Percentiles rank a stretch among this genome's conserved stretches.
Conservation (phyloP, 2,888 invertebrate species). For the Melieria picta region DNA sequence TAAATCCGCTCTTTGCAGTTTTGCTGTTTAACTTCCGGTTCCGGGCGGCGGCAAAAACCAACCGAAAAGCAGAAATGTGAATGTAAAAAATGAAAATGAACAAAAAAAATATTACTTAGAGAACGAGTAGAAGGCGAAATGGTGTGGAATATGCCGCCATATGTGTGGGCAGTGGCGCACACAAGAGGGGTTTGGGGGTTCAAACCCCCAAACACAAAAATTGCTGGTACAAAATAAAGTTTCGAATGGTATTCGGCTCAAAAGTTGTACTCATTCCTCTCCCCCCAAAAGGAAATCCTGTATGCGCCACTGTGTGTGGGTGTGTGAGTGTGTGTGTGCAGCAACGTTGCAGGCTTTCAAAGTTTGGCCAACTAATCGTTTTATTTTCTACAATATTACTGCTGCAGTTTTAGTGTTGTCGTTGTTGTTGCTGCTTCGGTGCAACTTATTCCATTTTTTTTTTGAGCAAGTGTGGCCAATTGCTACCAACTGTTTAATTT, state of each 20-base stretch:
- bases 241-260: no score
- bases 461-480: neutral
- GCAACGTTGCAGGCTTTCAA: neutral
- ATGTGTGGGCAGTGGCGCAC: neutral
- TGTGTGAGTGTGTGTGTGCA: neutral
- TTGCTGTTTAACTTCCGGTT: conserved; percentile 40
- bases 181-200: neutral
- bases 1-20: conserved; percentile 38
- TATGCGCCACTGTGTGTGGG: neutral
- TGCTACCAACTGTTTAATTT: no score
- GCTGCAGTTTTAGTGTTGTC: neutral
- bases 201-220: no score
- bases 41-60: conserved; percentile 21
- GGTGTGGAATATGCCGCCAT: neutral
- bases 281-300: neutral
- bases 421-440: conserved; percentile 5
- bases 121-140: neutral
- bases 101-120: conserved; percentile 11
- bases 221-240: no score
- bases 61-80: neutral
- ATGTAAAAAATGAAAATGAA: conserved; percentile 16
- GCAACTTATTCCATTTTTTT: neutral
- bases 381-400: conserved; percentile 31
- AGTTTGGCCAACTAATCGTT: conserved; percentile 21
- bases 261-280: no score